Conservation (phyloP, 2,797 vertebrate genomes). For the Sarcoramphus papa region DNA sequence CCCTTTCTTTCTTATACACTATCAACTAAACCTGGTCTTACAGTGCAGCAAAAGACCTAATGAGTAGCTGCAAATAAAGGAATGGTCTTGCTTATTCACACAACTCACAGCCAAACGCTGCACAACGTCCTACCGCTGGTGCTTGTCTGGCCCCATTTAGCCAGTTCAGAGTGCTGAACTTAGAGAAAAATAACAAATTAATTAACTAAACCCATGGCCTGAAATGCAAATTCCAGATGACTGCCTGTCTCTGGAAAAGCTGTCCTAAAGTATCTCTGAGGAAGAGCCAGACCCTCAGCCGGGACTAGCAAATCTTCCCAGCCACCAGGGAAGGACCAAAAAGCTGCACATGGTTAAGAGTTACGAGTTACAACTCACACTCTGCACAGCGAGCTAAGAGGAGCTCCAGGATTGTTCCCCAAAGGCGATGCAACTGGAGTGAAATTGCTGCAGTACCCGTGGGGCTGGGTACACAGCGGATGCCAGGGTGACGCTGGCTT, state of each 20-base stretch:
- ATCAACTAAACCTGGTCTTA: background rate
- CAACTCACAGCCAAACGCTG: background rate
- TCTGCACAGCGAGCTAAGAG: background rate
- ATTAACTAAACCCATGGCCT: background rate
- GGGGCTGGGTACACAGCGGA: background rate
- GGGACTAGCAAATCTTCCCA: background rate
- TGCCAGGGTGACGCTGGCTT: background rate
- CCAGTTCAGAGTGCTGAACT: background rate
- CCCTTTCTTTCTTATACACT: background rate
- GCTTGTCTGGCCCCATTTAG: background rate
- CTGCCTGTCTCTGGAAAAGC: background rate
- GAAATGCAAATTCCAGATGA: background rate
- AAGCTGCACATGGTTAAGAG: background rate
- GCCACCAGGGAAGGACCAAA: background rate
- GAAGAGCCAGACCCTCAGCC: background rate
- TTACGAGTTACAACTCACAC: background rate
- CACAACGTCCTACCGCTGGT: accelerated
- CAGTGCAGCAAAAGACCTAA: background rate
- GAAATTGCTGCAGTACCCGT: background rate
- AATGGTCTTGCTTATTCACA: background rate
- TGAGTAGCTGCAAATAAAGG: background rate
- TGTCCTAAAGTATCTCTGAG: background rate
- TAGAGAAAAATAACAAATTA: background rate
- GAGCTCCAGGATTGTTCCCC: background rate
- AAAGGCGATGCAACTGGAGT: background rate